Evolutionary conservation across 2,888 invertebrate species (phyloP), one percentile per base, ranked within the genome.

Genomic region (Crioceris asparagi): DNA sequence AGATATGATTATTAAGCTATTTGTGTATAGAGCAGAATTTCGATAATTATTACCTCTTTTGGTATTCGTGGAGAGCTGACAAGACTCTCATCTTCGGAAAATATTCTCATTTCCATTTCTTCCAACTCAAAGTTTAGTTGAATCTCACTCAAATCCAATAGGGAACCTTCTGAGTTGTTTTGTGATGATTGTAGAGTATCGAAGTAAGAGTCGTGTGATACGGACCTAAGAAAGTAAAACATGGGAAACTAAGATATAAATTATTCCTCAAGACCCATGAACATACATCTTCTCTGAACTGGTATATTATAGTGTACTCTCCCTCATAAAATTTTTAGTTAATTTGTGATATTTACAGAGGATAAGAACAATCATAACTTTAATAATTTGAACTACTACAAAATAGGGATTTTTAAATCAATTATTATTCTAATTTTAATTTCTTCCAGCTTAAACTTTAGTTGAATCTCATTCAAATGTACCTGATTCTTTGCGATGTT

Each of bases 121-220:
- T 88, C 87, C 31, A 86, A 73, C 44, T 87, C 84, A 50, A 88
- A 82, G 34, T 87, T 82, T 23, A 88, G 67, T 17, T 85, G 76
- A 63, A 88, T 78, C 57, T 84, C 86, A n/a, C 85, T 85, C 35
- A 88, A 68, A 64, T 88, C 88, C 17, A 77, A 62, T 11, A 71
- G 39, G 43, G 65, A 49, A 51, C 63, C 57, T 53, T 70, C 49
- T 44, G 68, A 51, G 56, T 69, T 65, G 45, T 64, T 62, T 40
- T 63, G 63, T 6, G 65, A 65, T 38, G 64, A 80, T 71, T 67
- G 78, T 70, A 72, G 75, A 51, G 71, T 78, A 70, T 91, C 90
- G 67, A 92, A 92, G 66, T 92, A 92, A 1, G 91, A 92, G 62
- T 92, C 92, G 63, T 92, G 91, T 0, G 90, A 90, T 1, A 90